A percentile compares a stretch with the other conserved stretches of the same genome.
Conservation (phyloP, 1,140 invertebrate species). For the Drosophila rhopaloa region DNA sequence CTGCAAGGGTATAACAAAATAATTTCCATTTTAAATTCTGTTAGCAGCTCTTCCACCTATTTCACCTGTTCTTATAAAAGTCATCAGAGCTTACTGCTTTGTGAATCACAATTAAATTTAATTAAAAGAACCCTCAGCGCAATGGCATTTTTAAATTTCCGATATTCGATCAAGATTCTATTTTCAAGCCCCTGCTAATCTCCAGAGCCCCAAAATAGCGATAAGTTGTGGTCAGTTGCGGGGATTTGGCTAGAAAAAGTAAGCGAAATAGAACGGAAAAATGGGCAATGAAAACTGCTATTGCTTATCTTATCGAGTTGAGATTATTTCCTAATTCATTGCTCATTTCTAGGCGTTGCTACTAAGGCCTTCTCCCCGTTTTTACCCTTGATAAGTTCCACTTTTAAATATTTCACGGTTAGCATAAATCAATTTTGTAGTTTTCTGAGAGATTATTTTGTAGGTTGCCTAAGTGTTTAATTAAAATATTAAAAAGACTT, state of each 20-base stretch:
- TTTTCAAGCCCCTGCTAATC: slow-evolving; percentile 35
- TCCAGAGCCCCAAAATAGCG: slow-evolving; percentile 9
- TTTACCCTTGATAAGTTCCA: slow-evolving; percentile 1
- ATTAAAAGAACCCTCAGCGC: slow-evolving; percentile 25
- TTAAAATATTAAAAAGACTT: slow-evolving; percentile 8
- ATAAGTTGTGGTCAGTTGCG: slow-evolving; percentile 43
- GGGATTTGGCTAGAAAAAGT: slow-evolving; percentile 14
- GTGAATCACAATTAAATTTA: slow-evolving; percentile 23
- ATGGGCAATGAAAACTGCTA: slow-evolving; percentile 8
- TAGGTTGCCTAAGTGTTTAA: slow-evolving; percentile 18
- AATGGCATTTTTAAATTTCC: slow-evolving; percentile 24
- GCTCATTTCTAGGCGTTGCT: slow-evolving; percentile 25
- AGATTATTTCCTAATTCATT: slow-evolving; percentile 53
- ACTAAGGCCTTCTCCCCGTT: slow-evolving; percentile 22
- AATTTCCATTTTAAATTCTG: too few species aligned
- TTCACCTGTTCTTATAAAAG: background rate
- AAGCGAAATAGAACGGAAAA: slow-evolving; percentile 2
- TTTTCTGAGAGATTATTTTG: background rate
- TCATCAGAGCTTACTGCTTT: background rate
- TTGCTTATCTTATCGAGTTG: slow-evolving; percentile 41
- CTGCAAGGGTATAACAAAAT: too few species aligned
- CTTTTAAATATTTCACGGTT: slow-evolving; percentile 25
- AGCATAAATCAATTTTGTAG: slow-evolving; percentile 42
- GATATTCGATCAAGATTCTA: slow-evolving; percentile 40
- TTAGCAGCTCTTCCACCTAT: background rate